These are phyloP conservation scores for Tragelaphus oryx DNA, from an alignment of 2,797 vertebrate species.

Conservation along the genomic window DNA sequence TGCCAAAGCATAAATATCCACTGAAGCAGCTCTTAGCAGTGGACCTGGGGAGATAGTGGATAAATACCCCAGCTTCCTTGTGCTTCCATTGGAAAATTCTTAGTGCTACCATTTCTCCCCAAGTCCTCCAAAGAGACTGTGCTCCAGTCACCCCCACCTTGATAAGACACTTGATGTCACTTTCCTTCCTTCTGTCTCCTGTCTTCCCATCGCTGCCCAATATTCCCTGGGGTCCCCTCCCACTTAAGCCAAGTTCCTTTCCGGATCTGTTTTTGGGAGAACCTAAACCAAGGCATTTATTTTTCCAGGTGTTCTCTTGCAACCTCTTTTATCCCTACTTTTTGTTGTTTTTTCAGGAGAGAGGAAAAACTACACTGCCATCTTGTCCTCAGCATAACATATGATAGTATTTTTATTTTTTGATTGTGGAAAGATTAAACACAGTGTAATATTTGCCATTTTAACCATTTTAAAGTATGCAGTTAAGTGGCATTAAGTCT, in stretches of 20 bases:
- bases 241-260: background rate
- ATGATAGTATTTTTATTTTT: constrained; percentile 20
- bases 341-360: constrained; percentile 50
- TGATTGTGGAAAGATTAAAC: background rate
- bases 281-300: background rate
- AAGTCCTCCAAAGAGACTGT: background rate
- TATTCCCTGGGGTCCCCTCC: background rate
- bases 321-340: background rate
- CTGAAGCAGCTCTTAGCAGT: background rate
- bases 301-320: background rate
- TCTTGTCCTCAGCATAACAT: background rate
- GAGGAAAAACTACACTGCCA: background rate
- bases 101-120: background rate
- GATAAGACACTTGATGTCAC: background rate
- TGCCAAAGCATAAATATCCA: background rate
- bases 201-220: background rate
- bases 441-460: background rate
- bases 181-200: background rate
- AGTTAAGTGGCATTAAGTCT: background rate
- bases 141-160: background rate
- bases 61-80: background rate
- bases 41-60: background rate
- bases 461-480: background rate
- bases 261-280: background rate
- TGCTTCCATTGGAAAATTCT: background rate